Evolutionary conservation across 2,113 vertebrate genomes (phyloP), one percentile per base, ranked within the genome.

Genomic region (Trinectes maculatus): DNA sequence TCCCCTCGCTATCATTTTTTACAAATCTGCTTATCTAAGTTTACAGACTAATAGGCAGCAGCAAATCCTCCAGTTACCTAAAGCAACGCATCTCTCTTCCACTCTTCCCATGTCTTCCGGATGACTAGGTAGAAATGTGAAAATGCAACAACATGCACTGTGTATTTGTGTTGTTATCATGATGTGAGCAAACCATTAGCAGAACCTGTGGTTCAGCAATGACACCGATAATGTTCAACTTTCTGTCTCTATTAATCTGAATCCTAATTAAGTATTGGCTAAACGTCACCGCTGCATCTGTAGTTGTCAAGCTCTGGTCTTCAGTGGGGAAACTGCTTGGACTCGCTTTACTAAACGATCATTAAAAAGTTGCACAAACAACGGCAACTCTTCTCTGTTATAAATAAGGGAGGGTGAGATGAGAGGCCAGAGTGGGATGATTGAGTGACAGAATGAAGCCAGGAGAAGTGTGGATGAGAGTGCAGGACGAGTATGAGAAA

Each of bases 391-490:
- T 43, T 5, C n/a, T 9, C 40, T 33, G 71, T 12, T 73, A n/a
- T 86, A 15, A 86, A 85, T 85, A 77, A 86, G 55, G 39, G 73
- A 36, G 40, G 49, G 76, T 78, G 70, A 85, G 19, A 10, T 55
- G 72, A 80, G 65, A 68, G 29, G 70, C 47, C 48, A 46, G 39
- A 46, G 33, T 26, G n/a, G 33, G 49, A 62, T 70, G 51, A 77
- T 36, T 51, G 67, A 82, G 57, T 51, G 79, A 74, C 18, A 16
- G 37, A 19, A 29, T 9, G 40, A 43, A 51, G 37, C 34, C n/a
- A 25, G 22, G 40, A 26, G 49, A 42, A 19, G 66, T 70, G 21
- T 9, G 15, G 65, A 62, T 33, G 43, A 55, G 43, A 68, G 70
- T n/a, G 36, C 12, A 54, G 39, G 16, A 37, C 15, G 48, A 48